phyloP scores from a whole-genome alignment of 2,888 invertebrate species.

The Selenia dentaria region DNA sequence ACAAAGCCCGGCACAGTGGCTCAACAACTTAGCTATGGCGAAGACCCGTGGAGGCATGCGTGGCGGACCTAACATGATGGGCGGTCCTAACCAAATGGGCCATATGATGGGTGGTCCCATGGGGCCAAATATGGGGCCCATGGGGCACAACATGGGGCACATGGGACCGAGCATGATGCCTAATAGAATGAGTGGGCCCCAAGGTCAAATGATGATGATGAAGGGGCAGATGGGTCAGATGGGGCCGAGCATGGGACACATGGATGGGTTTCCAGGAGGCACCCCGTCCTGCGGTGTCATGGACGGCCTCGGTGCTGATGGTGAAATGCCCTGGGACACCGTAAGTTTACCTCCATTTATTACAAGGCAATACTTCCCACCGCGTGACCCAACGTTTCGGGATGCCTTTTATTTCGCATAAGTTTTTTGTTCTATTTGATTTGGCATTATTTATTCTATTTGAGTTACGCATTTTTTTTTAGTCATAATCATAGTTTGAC shows the following conservation, averaged over 20 bases:
- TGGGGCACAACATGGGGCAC: constrained; percentile 77
- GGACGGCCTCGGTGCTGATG: constrained; percentile 85
- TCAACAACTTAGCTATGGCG: constrained; percentile 90
- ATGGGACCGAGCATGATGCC: constrained; percentile 79
- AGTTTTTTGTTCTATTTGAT: too few species aligned
- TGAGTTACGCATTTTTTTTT: too few species aligned
- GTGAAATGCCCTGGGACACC: constrained; percentile 85
- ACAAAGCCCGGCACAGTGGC: constrained; percentile 92
- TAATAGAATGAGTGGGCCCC: constrained; percentile 73
- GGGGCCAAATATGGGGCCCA: constrained; percentile 77
- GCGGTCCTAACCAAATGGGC: constrained; percentile 77
- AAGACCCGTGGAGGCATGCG: constrained; percentile 88
- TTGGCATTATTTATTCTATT: too few species aligned
- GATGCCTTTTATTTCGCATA: too few species aligned
- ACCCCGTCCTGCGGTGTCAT: constrained; percentile 85
- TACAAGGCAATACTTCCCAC: too few species aligned
- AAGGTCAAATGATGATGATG: constrained; percentile 81
- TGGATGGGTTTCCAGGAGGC: constrained; percentile 84
- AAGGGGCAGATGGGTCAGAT: constrained; percentile 69
- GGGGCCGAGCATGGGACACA: constrained; percentile 74
- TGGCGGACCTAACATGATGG: constrained; percentile 81
- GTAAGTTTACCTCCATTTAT: too few species aligned
- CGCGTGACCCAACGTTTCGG: too few species aligned
- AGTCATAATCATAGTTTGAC: too few species aligned
- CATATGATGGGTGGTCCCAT: constrained; percentile 82